phyloP scores from a whole-genome alignment of 2,113 vertebrate genomes.

The Coryphaenoides rupestris region DNA sequence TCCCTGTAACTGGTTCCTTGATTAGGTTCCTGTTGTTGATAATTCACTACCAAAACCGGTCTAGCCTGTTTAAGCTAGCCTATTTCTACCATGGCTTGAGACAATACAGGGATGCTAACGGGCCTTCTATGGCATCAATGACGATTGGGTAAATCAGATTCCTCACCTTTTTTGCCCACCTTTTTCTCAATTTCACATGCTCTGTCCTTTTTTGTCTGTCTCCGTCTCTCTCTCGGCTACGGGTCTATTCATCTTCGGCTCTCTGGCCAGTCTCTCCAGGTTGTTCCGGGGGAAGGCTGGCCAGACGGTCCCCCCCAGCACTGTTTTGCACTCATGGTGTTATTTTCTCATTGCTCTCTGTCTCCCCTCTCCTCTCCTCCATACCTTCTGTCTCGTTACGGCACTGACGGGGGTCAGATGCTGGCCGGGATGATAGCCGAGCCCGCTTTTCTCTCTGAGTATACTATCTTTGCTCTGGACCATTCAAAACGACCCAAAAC shows the following conservation, averaged over 20 bases:
- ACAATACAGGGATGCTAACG: slow-evolving; percentile 55
- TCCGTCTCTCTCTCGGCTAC: slow-evolving; percentile 15
- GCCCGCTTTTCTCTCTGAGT: slow-evolving; percentile 99
- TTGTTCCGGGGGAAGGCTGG: slow-evolving; percentile 15
- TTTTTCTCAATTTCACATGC: slow-evolving; percentile 10
- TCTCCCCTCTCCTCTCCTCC: slow-evolving; percentile 75
- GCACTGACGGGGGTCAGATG: slow-evolving; percentile 87
- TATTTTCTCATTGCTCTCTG: slow-evolving; percentile 83
- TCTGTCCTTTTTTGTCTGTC: slow-evolving; percentile 24
- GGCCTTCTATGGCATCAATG: slow-evolving; percentile 53
- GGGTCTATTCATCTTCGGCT: not conserved
- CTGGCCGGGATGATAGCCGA: slow-evolving; percentile 99
- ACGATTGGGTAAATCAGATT: slow-evolving; percentile 55
- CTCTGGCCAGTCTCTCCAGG: slow-evolving; percentile 27
- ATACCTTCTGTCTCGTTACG: slow-evolving; percentile 71
- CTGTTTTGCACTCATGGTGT: slow-evolving; percentile 72
- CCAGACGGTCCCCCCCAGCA: slow-evolving; percentile 43
- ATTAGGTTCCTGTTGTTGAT: not conserved
- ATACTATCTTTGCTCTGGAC: slow-evolving; percentile 99
- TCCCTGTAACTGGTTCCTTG: slow-evolving; percentile 27
- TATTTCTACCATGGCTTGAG: not conserved
- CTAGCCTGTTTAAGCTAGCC: not conserved
- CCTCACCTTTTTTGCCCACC: slow-evolving; percentile 38
- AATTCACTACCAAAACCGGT: not conserved
- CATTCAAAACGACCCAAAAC: slow-evolving; percentile 88